These are phyloP conservation scores for Meda fulgida DNA, from an alignment of 2,797 vertebrate species.

Conservation along the genomic window DNA sequence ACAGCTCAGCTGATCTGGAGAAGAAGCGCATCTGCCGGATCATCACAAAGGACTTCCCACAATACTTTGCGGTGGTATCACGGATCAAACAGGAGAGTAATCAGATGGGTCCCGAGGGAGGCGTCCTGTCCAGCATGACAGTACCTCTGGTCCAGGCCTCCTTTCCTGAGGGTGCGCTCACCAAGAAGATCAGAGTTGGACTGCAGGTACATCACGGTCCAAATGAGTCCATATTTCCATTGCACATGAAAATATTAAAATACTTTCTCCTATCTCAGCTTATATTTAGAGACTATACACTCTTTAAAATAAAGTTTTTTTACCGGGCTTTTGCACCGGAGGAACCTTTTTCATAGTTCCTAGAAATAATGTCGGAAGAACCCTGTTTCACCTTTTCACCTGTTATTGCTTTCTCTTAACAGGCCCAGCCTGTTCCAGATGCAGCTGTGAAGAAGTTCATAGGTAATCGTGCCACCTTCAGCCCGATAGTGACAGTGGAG, in stretches of 20 bases:
- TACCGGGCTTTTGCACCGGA: neutral
- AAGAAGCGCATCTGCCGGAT: conserved; percentile 97
- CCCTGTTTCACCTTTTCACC: neutral
- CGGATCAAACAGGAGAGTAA: conserved; percentile 97
- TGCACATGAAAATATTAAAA: neutral
- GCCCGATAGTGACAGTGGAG: conserved; percentile 98
- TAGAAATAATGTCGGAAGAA: neutral
- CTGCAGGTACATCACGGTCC: conserved; percentile 84
- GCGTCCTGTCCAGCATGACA: conserved; percentile 89
- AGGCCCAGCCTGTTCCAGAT: conserved; percentile 96
- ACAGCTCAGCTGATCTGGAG: conserved; percentile 88
- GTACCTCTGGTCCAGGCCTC: conserved; percentile 92
- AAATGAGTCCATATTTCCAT: neutral
- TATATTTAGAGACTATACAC: neutral
- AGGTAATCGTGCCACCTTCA: conserved; percentile 96
- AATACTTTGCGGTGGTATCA: conserved; percentile 99
- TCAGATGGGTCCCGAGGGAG: conserved; percentile 96
- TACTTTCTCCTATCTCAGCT: neutral
- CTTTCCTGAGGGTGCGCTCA: conserved; percentile 96
- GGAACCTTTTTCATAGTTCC: neutral
- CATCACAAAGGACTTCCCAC: conserved; percentile 96
- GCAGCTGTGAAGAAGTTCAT: conserved; percentile 94
- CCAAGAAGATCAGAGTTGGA: conserved; percentile 96
- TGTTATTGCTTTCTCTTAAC: neutral
- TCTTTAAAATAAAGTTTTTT: neutral